Evolutionary conservation across 1,140 invertebrate genomes (phyloP).

Genomic region (Bilobella aurantiaca): DNA sequence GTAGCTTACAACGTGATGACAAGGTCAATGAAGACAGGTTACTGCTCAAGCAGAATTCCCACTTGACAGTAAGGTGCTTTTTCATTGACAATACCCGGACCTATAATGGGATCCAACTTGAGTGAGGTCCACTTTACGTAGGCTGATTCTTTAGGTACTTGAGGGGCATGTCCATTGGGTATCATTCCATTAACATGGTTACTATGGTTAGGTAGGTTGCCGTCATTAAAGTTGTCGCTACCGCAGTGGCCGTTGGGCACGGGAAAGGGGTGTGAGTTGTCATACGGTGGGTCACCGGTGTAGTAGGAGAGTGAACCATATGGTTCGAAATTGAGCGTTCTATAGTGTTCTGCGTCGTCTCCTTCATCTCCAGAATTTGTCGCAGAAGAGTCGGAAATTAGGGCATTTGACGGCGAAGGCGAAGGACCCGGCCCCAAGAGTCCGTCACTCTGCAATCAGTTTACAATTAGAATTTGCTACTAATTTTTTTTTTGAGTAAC

Average conservation of each 20-base stretch:
- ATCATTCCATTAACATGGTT: background rate
- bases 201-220: background rate
- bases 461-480: background rate
- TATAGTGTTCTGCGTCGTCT: background rate
- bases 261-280: background rate
- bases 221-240: background rate
- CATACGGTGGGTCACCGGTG: background rate
- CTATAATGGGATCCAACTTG: background rate
- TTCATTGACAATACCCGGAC: background rate
- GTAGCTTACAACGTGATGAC: background rate
- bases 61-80: conserved; percentile 2
- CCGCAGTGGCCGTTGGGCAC: background rate
- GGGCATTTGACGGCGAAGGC: background rate
- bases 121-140: background rate
- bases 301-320: background rate
- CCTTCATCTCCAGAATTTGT: background rate
- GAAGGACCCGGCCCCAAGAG: background rate
- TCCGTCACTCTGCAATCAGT: background rate
- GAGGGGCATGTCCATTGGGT: background rate
- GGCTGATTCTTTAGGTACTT: background rate
- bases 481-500: background rate
- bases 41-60: background rate
- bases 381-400: background rate
- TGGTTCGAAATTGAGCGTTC: background rate
- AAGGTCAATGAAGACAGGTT: background rate